Evolutionary conservation across 2,113 vertebrate species (phyloP).

Genomic region (Serinus canaria): DNA sequence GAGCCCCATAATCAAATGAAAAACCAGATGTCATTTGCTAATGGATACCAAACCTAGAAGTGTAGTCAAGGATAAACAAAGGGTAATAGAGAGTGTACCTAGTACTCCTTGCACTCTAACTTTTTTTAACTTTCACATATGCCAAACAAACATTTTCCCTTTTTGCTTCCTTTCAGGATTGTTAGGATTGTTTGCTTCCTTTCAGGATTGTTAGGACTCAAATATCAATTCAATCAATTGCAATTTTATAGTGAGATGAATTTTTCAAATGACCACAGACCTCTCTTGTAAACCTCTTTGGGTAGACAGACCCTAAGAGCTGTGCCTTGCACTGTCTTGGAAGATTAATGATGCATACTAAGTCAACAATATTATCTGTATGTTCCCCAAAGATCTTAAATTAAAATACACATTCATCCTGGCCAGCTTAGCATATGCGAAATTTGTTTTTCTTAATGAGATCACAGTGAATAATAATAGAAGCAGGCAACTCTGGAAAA

Average conservation of each 20-base stretch:
- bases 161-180: background rate
- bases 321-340: background rate
- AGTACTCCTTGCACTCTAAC: background rate
- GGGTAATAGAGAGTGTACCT: background rate
- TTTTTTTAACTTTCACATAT: background rate
- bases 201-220: background rate
- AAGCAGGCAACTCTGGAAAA: conserved; percentile 5
- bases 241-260: background rate
- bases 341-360: conserved; percentile 24
- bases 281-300: background rate
- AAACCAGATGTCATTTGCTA: background rate
- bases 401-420: conserved; percentile 30
- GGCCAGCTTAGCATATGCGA: background rate
- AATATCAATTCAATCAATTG: background rate
- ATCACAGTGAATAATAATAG: background rate
- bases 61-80: background rate
- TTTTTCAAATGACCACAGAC: background rate
- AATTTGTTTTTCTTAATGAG: conserved; percentile 35
- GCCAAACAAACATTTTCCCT: background rate
- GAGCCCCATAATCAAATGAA: background rate
- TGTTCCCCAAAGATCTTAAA: conserved; percentile 12
- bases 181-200: background rate
- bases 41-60: background rate
- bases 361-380: conserved; percentile 34
- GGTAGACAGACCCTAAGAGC: background rate